Evolutionary conservation across 2,113 vertebrate genomes (phyloP), one percentile per base, ranked within the genome.

Genomic region (Archilochus colubris): DNA sequence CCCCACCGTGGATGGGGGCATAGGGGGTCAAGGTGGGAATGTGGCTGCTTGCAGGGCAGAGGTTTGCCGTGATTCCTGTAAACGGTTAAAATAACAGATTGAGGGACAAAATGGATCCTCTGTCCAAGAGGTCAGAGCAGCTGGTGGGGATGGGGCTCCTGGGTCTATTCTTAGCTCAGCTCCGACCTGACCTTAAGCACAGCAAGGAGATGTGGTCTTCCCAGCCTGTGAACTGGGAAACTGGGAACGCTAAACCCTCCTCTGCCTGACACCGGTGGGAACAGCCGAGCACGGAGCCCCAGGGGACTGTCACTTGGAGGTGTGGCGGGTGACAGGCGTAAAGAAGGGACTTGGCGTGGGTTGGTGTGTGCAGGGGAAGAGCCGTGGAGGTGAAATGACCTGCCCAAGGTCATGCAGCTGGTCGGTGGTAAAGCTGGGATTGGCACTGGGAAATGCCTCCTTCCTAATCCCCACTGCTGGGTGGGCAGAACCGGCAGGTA

Each of bases 41-140:
- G 6, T 1, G 48, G 67, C 44, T 10, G 0, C 57, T 78, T 3
- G 62, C 2, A 0, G 62, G 54, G 74, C 67, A 0, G 24, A n/a
- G 72, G 18, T 74, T 73, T 10, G 64, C 31, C 0, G 3, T 68
- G 38, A 59, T 57, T 73, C 10, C 20, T 0, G 7, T 69, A 33
- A 83, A 44, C 1, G 24, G 64, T 91, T 88, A 89, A 91, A 93
- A 93, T 88, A 91, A 57, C 75, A 17, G 68, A 13, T 86, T 8
- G 22, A 86, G 87, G 1, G 44, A 25, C 89, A 95, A 95, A 96
- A 95, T 96, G 94, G 95, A 94, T 89, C 88, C 93, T 82, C 30
- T 74, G 74, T 78, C 82, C 51, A 3, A 25, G 88, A 91, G 94
- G 83, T 62, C 58, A 72, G 76, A 75, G 93, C 91, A 94, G 95